Percentiles rank a stretch among this genome's conserved stretches.
phyloP scores from a whole-genome alignment of 2,888 invertebrate species.

The Xestia sexstrigata region DNA sequence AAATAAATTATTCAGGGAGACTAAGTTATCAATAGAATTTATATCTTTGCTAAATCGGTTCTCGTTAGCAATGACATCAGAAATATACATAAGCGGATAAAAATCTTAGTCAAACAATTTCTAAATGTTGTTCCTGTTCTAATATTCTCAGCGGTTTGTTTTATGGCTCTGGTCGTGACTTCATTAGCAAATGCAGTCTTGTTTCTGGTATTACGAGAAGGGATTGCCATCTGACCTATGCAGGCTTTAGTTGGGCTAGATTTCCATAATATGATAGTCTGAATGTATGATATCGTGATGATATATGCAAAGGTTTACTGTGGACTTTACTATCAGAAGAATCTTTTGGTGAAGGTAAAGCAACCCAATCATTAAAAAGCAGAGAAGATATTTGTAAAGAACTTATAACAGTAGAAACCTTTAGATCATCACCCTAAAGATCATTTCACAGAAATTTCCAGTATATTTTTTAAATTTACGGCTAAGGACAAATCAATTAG shows the following conservation, averaged over 20 bases:
- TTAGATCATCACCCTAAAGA: not conserved
- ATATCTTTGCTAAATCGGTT: constrained; percentile 9
- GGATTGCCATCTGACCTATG: constrained; percentile 46
- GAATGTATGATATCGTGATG: constrained; percentile 6
- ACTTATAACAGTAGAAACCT: not conserved
- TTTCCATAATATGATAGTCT: constrained; percentile 21
- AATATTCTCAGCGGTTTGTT: constrained; percentile 24
- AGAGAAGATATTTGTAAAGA: not conserved
- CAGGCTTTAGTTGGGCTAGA: constrained; percentile 26
- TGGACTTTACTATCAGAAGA: not conserved
- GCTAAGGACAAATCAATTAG: constrained; percentile 60
- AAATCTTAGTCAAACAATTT: constrained; percentile 20
- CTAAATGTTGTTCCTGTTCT: constrained; percentile 27
- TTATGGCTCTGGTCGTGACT: constrained; percentile 53
- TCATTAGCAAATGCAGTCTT: constrained; percentile 44
- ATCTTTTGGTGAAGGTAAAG: not conserved
- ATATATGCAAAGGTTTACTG: not conserved
- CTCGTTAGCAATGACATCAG: constrained; percentile 44
- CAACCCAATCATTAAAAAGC: not conserved
- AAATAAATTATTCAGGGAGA: constrained; percentile 34
- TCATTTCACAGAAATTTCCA: not conserved
- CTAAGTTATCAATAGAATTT: constrained; percentile 15
- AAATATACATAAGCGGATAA: constrained; percentile 32
- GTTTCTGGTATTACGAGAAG: constrained; percentile 21
- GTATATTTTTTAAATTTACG: constrained; percentile 24